A percentile compares a stretch with the other conserved stretches of the same genome.
Evolutionary conservation across 2,888 invertebrate genomes (phyloP).

Genomic region (Agonopterix arenella): DNA sequence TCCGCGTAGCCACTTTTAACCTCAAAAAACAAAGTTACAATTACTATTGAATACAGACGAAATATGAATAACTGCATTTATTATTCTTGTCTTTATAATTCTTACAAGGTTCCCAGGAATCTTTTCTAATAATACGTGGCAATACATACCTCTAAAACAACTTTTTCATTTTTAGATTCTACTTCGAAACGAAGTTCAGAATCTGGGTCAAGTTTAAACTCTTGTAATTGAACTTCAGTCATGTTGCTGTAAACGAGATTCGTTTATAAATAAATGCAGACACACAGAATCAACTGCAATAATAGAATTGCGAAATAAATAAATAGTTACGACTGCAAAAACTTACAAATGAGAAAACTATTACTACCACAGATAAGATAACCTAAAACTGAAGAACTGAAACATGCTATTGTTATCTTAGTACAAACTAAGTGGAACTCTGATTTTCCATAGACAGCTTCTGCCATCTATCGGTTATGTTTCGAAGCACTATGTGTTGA

Average conservation of each 20-base stretch:
- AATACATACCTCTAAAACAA: slow-evolving; percentile 81
- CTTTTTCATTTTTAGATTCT: slow-evolving; percentile 90
- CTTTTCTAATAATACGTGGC: slow-evolving; percentile 1
- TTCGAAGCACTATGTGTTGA: too few relatives aligned
- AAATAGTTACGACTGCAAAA: too few relatives aligned
- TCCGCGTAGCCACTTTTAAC: slow-evolving; percentile 94
- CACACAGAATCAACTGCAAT: too few relatives aligned
- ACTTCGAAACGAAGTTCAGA: slow-evolving; percentile 97
- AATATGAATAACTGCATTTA: background rate
- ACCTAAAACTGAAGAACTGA: background rate
- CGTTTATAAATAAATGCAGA: too few relatives aligned
- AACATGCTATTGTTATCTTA: too few relatives aligned
- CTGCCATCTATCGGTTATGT: too few relatives aligned
- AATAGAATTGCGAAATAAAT: too few relatives aligned
- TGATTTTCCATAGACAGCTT: too few relatives aligned
- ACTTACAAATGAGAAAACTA: background rate
- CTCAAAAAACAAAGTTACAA: slow-evolving; percentile 51
- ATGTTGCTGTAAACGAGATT: slow-evolving; percentile 25
- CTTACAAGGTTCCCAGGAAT: too few relatives aligned
- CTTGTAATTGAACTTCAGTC: slow-evolving; percentile 75
- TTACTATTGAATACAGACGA: background rate
- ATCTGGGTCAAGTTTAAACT: slow-evolving; percentile 91
- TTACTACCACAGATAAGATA: background rate
- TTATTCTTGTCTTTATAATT: slow-evolving; percentile 6
- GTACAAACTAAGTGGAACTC: too few relatives aligned